Base-by-base conservation (phyloP, 2,888 invertebrate genomes). In the Synanthedon tipuliformis region DNA sequence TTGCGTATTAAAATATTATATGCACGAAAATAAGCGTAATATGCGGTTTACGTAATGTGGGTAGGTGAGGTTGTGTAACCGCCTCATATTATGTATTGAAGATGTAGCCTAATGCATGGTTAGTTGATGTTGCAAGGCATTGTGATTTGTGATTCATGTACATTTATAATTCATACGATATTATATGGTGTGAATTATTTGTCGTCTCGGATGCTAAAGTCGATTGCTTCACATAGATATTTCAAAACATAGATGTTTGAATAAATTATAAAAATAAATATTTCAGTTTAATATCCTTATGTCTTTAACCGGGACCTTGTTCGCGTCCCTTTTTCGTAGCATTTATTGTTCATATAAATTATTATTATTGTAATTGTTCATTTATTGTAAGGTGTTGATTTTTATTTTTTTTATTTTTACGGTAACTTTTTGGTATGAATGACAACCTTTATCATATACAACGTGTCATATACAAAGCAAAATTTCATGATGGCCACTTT, bases 21-120 rank as follows among this genome's bases (percentile, higher is more conserved):
- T 63, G 57, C 62, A 56, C 53, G 62, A 56, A 61, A 64, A 62
- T 62, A 59, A 60, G 59, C 58, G 55, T 61, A 64, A 61, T 60
- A 56, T 63, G 51, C 55, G 50, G 62, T 57, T 68, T 61, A 64
- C 65, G 65, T 68, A 69, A 71, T 59, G 53, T 58, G 49, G 49
- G 12, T 45, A 45, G n/a, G 15, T 13, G 53, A 54, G 60, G 60
- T 65, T 64, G 57, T 48, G 57, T 58, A 62, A 60, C 2, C 49
- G 18, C 56, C 15, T 13, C 10, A 56, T 51, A 62, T 58, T 62
- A 59, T 60, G 56, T 55, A 55, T 57, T 55, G 60, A 59, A 61
- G 61, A 63, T 58, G 45, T 45, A 45, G 45, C 45, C 15, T 45
- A 45, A 45, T 45, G n/a, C n/a, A 13, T 13, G 45, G 45, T 45